These are phyloP conservation scores for Merops nubicus DNA, from an alignment of 2,113 vertebrate genomes.

Conservation along the genomic window DNA sequence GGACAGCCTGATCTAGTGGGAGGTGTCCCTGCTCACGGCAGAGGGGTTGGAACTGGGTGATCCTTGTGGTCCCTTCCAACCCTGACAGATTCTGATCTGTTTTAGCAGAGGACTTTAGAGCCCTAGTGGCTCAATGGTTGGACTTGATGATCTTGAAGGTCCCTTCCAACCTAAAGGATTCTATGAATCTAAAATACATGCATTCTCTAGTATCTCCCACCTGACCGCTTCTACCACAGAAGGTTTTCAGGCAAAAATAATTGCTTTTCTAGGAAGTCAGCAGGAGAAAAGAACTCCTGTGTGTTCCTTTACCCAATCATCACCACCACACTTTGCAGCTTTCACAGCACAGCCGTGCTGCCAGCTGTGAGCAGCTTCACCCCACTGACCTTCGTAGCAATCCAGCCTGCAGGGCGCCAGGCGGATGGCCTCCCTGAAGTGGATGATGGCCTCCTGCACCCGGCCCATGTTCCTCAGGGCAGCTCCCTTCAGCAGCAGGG, in stretches of 20 bases:
- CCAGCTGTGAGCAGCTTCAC: fast-evolving
- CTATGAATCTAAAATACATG: too few relatives aligned
- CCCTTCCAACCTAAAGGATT: too few relatives aligned
- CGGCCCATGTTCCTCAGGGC: slow-evolving; percentile 95
- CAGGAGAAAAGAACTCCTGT: not conserved
- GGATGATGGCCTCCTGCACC: slow-evolving; percentile 97
- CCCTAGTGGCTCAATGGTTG: too few relatives aligned
- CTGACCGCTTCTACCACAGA: not conserved
- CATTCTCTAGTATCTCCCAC: not conserved
- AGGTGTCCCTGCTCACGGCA: too few relatives aligned
- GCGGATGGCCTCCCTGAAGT: slow-evolving; percentile 95
- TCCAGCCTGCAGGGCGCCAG: slow-evolving; percentile 93
- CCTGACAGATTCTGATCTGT: too few relatives aligned
- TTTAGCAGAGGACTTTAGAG: too few relatives aligned
- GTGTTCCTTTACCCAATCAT: not conserved
- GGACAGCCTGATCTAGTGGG: too few relatives aligned
- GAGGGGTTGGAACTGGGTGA: too few relatives aligned
- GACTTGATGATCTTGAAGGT: too few relatives aligned
- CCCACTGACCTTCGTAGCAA: slow-evolving; percentile 90
- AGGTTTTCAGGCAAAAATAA: fast-evolving
- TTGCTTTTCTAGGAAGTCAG: not conserved
- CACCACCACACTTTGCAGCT: fast-evolving
- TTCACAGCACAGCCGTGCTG: too few relatives aligned
- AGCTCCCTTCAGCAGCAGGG: slow-evolving; percentile 93
- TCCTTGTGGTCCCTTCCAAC: too few relatives aligned